Evolutionary conservation across 2,888 invertebrate genomes (phyloP).

Genomic region (Cordilura impudica): DNA sequence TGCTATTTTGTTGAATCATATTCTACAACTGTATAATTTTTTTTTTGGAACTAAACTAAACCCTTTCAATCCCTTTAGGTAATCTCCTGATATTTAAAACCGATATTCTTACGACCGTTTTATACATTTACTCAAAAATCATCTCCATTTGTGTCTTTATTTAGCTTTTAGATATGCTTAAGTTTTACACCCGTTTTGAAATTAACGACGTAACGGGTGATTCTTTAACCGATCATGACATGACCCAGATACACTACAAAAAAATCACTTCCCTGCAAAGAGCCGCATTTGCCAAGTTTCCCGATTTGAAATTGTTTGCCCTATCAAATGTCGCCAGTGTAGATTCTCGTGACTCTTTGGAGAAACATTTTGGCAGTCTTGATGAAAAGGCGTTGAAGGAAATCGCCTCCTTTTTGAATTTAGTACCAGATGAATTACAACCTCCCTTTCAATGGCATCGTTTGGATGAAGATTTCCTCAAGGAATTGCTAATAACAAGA

Average conservation of each 20-base stretch:
- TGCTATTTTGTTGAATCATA: too few species aligned
- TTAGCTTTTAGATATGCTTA: slow-evolving; percentile 94
- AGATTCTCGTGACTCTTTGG: slow-evolving; percentile 87
- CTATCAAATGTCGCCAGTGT: slow-evolving; percentile 96
- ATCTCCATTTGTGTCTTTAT: neutral
- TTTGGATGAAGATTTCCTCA: slow-evolving; percentile 88
- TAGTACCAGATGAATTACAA: slow-evolving; percentile 88
- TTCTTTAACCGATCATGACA: slow-evolving; percentile 94
- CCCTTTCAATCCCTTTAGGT: too few species aligned
- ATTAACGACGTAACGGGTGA: slow-evolving; percentile 98
- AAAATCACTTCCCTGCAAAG: slow-evolving; percentile 95
- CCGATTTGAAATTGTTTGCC: slow-evolving; percentile 90
- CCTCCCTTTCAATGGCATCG: slow-evolving; percentile 85
- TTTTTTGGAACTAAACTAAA: too few species aligned
- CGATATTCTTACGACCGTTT: too few species aligned
- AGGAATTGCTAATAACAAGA: slow-evolving; percentile 90
- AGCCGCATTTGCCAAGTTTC: slow-evolving; percentile 95
- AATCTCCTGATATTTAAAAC: too few species aligned
- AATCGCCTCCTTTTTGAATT: slow-evolving; percentile 91
- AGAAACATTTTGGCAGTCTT: slow-evolving; percentile 88
- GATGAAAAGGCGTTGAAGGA: slow-evolving; percentile 88
- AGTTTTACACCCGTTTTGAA: slow-evolving; percentile 98
- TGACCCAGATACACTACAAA: slow-evolving; percentile 95
- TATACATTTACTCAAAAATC: too few species aligned
- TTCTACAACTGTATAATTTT: too few species aligned